Base-by-base conservation (phyloP, 2,797 vertebrate genomes). In the Parambassis ranga region DNA sequence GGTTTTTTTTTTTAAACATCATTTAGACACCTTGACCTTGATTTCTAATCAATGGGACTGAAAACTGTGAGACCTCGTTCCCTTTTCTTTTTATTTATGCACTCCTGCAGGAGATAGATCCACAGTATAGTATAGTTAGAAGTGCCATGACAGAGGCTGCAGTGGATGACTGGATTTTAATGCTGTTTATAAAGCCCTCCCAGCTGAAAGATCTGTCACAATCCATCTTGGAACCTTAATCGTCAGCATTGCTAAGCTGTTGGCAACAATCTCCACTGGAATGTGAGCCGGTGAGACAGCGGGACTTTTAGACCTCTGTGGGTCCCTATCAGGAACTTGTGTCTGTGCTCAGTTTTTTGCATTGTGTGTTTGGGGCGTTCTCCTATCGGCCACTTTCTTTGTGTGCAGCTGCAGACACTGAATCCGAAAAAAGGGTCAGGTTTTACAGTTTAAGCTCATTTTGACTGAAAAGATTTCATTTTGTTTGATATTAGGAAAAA, bases 161-260 rank as follows among this genome's bases (percentile, higher is more conserved):
- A 60, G 67, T 38, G 64, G 67, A 78, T 79, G 78, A 87, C 75
- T 67, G 82, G 80, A 77, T 82, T 89, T 83, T 41, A 71, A 58
- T 62, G 20, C 53, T 60, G 72, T 70, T 73, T 74, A 78, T 71
- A 77, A 77, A 83, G 64, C 61, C 71, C 69, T 53, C 77, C 77
- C 65, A 46, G 61, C 62, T 66, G 63, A 72, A 71, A 68, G 79
- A 82, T 86, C 75, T 74, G 49, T 63, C 62, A 36, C 84, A 85
- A 68, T 81, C 75, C 87, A 69, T 49, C 70, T 75, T 43, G 63
- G 65, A 71, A 84, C 59, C 50, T n/a, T 64, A 73, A 80, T 81
- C 81, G 83, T 82, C 84, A 81, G 77, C 65, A 35, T 63, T 65
- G 61, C 74, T 87, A 88, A 89, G 76, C 82, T 80, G 71, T 55